These are phyloP conservation scores for Tachyglossus aculeatus DNA, from an alignment of 2,797 vertebrate species.

Conservation along the genomic window DNA sequence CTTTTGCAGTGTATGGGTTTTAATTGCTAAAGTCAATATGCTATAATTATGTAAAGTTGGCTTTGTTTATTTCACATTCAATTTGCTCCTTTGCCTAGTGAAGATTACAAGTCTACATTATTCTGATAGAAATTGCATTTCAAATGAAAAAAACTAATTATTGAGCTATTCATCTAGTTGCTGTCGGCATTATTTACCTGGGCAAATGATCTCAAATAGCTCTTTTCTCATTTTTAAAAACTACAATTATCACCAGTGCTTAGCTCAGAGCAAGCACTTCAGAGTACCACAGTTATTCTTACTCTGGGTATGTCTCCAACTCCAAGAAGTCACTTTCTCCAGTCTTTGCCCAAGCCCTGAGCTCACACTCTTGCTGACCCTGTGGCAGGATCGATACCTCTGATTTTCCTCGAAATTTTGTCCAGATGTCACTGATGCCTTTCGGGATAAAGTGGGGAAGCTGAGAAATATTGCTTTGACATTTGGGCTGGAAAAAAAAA, in stretches of 20 bases:
- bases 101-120: constrained; percentile 18
- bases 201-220: too few relatives aligned
- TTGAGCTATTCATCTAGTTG: constrained; percentile 16
- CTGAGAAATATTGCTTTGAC: not conserved
- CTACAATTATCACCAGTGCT: too few relatives aligned
- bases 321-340: too few relatives aligned
- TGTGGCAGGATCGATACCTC: too few relatives aligned
- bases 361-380: too few relatives aligned
- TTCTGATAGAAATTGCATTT: constrained; percentile 8
- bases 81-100: constrained; percentile 27
- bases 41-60: constrained; percentile 33
- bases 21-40: constrained; percentile 44
- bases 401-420: too few relatives aligned
- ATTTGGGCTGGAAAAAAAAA: not conserved
- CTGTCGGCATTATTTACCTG: constrained; percentile 3
- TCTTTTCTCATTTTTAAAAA: too few relatives aligned
- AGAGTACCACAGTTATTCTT: too few relatives aligned
- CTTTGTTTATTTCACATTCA: constrained; percentile 34
- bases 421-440: not conserved
- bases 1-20: constrained; percentile 27
- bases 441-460: not conserved
- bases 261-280: too few relatives aligned
- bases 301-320: too few relatives aligned
- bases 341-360: too few relatives aligned
- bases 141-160: constrained; percentile 26